These are phyloP conservation scores for Tuberolachnus salignus DNA, from an alignment of 2,888 invertebrate genomes.

Conservation along the genomic window DNA sequence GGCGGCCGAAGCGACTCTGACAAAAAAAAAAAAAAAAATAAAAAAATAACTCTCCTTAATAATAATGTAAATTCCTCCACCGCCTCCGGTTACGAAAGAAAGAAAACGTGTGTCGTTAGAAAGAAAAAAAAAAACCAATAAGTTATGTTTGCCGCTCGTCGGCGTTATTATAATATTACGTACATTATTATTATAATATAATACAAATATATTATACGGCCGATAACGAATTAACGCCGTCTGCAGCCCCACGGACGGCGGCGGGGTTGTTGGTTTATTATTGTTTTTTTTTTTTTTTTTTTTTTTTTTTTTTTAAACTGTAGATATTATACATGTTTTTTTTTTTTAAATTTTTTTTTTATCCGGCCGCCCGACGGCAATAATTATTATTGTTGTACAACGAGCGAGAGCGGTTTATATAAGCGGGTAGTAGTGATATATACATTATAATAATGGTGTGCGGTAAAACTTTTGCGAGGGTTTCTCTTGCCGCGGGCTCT, in stretches of 20 bases:
- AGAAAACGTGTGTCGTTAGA: not conserved
- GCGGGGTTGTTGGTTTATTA: not conserved
- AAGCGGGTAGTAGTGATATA: not conserved
- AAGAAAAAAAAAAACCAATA: not conserved
- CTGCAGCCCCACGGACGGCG: no score
- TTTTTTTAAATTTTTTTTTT: not conserved
- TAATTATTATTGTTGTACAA: conserved; percentile 32
- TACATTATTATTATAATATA: no score
- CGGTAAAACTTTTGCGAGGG: conserved; percentile 38
- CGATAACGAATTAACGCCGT: no score
- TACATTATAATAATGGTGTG: conserved; percentile 48
- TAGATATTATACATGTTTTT: not conserved
- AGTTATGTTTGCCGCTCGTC: not conserved
- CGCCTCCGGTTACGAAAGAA: not conserved
- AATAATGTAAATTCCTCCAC: not conserved
- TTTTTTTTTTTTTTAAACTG: conserved; percentile 9
- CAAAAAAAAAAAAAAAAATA: no score
- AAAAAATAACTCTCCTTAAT: no score
- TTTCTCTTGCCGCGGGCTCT: not conserved
- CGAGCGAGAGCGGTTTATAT: not conserved
- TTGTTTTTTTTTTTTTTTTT: conserved; percentile 2
- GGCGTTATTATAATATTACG: not conserved
- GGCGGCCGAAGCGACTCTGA: no score
- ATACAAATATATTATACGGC: no score
- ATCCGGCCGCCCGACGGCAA: conserved; percentile 2